Conservation (phyloP, 2,888 invertebrate genomes). For the Minunthozetes semirufus region DNA sequence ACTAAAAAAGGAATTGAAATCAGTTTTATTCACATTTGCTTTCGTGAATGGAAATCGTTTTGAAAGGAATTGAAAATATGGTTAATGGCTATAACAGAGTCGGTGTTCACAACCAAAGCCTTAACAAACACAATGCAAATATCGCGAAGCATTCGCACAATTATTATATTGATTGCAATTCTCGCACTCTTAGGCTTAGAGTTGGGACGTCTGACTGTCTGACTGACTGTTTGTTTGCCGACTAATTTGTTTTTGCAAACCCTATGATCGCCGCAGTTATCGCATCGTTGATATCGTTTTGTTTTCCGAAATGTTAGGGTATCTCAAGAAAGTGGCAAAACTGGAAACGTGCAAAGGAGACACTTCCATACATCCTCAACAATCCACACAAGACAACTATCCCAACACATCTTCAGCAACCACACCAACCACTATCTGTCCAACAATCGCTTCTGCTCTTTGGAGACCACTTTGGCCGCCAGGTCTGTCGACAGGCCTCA, state of each 20-base stretch:
- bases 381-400: neutral
- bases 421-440: conserved; percentile 34
- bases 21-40: conserved; percentile 13
- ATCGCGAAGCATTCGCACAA: neutral
- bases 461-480: conserved; percentile 43
- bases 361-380: conserved; percentile 6
- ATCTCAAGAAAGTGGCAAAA: conserved; percentile 34
- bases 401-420: conserved; percentile 18
- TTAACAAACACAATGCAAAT: neutral
- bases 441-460: conserved; percentile 39
- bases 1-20: no score
- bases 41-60: neutral
- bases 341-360: conserved; percentile 28
- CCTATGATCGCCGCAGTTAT: conserved; percentile 3
- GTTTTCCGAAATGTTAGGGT: conserved; percentile 32
- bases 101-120: conserved; percentile 6
- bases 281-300: conserved; percentile 3
- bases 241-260: conserved; percentile 23
- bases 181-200: conserved; percentile 21
- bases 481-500: conserved; percentile 37
- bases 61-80: no score
- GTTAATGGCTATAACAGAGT: neutral
- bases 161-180: conserved; percentile 23
- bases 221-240: neutral
- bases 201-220: conserved; percentile 6